Evolutionary conservation across 1,140 invertebrate genomes (phyloP).

Genomic region (Gerris buenoi): DNA sequence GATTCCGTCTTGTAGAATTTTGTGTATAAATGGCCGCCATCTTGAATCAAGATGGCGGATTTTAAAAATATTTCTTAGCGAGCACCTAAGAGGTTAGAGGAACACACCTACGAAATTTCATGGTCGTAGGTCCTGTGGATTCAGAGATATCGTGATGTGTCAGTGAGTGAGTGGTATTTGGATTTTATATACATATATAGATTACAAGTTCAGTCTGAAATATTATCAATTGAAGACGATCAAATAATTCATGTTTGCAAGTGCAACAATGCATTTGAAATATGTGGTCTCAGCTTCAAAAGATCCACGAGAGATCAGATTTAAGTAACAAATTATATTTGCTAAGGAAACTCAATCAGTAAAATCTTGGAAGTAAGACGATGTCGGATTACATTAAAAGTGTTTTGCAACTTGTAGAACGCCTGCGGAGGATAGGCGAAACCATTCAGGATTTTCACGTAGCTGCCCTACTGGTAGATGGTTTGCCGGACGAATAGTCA

Average conservation of each 20-base stretch:
- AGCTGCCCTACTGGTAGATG: not conserved
- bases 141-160: too few relatives aligned
- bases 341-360: not conserved
- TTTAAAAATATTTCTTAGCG: too few relatives aligned
- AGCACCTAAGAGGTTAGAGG: too few relatives aligned
- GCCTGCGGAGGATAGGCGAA: not conserved
- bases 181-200: too few relatives aligned
- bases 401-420: not conserved
- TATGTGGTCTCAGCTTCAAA: not conserved
- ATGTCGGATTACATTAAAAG: not conserved
- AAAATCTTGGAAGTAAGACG: not conserved
- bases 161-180: too few relatives aligned
- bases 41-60: too few relatives aligned
- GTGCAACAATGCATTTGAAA: not conserved
- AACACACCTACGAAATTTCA: too few relatives aligned
- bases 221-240: not conserved
- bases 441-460: not conserved
- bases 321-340: not conserved
- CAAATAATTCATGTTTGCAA: not conserved
- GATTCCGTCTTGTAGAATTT: too few relatives aligned
- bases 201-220: too few relatives aligned
- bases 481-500: not conserved
- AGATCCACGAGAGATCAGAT: not conserved
- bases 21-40: too few relatives aligned
- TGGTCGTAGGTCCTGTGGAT: too few relatives aligned